Base-by-base conservation (phyloP, 2,888 invertebrate species). In the Morpho deidamia region DNA sequence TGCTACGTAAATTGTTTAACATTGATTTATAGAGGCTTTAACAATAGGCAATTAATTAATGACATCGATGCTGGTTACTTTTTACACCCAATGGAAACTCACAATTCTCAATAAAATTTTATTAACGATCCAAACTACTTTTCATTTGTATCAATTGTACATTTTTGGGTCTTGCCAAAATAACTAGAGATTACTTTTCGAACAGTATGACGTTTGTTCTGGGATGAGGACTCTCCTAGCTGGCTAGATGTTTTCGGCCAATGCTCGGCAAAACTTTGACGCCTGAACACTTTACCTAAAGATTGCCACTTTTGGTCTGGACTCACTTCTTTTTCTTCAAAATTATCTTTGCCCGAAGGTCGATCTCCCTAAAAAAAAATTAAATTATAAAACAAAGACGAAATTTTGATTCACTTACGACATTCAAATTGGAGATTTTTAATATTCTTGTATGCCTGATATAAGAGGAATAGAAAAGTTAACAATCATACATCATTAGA, bases 251-350 rank as follows among this genome's bases (percentile, higher is more conserved):
- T 65, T 63, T 81, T 86, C 55, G 70, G 79, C 77, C 79, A 81
- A 49, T 80, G 74, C 56, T 88, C 87, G 14, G 67, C 75, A 60
- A 83, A 79, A 66, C 82, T 86, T 74, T 87, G 86, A 48, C 89
- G 87, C 60, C 82, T 74, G 62, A 89, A 89, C 46, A 88, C 78
- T 76, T 89, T 89, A 0, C 89, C 89, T 59, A 89, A 65, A 35
- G 88, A 88, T 65, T 89, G 89, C 88, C 89, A 89, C 67, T 88
- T 89, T 63, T 85, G 88, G 59, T 89, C 88, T 44, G 79, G 76
- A 56, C 67, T 75, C 51, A 86, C 67, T 67, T 81, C 79, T 65
- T 83, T 83, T 40, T 78, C 78, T 40, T 80, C 79, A 62, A 83
- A 84, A 56, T 76, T 73, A 62, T 82, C 80, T 60, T 80, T 72